A percentile compares a stretch with the other conserved stretches of the same genome.
phyloP scores from a whole-genome alignment of 1,140 invertebrate species.

The Drosophila nigrodunni region DNA sequence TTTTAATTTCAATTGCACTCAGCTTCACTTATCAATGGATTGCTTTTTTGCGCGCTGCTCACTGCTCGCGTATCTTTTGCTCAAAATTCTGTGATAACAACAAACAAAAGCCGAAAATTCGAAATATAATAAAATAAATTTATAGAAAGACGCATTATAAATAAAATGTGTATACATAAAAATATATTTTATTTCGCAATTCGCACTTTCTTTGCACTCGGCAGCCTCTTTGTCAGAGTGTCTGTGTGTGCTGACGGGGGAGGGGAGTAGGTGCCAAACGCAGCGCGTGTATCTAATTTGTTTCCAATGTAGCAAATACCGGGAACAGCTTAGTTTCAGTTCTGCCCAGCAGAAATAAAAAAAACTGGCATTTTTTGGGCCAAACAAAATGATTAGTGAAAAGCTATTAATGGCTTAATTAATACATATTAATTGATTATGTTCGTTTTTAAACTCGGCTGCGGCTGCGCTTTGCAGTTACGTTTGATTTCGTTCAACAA shows the following conservation, averaged over 20 bases:
- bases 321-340: slow-evolving; percentile 18
- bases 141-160: no score
- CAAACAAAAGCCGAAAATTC: slow-evolving; percentile 5
- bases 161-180: background rate
- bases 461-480: background rate
- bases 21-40: slow-evolving; percentile 39
- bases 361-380: slow-evolving; percentile 45
- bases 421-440: slow-evolving; percentile 73
- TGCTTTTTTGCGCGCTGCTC: background rate
- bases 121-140: slow-evolving; percentile 2
- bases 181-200: slow-evolving; percentile 11
- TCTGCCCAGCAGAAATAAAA: slow-evolving; percentile 20
- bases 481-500: background rate
- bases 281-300: slow-evolving; percentile 75
- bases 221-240: slow-evolving; percentile 8
- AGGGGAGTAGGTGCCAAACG: slow-evolving; percentile 50
- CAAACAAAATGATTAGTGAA: slow-evolving; percentile 82
- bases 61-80: slow-evolving; percentile 10
- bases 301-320: slow-evolving; percentile 33
- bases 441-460: slow-evolving; percentile 24
- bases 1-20: slow-evolving; percentile 28
- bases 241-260: background rate
- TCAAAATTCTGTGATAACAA: slow-evolving; percentile 24
- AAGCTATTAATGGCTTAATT: slow-evolving; percentile 74
- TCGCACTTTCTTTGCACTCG: slow-evolving; percentile 42